A percentile compares a stretch with the other conserved stretches of the same genome.
These are phyloP conservation scores for Galerucella calmariensis DNA, from an alignment of 2,888 invertebrate genomes.

Conservation along the genomic window DNA sequence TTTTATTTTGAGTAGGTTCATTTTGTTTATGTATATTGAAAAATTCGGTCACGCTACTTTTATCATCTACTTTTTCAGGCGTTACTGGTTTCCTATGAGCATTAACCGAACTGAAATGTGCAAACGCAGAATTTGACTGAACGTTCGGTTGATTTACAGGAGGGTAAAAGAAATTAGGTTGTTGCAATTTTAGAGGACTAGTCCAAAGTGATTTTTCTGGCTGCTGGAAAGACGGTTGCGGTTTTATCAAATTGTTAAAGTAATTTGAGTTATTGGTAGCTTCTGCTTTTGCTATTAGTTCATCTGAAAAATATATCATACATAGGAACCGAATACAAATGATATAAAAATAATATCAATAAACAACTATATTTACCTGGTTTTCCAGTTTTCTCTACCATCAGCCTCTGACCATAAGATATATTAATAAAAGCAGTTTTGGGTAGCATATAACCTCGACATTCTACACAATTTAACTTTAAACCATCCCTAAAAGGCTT, in stretches of 20 bases:
- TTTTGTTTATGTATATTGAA: constrained; percentile 16
- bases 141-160: constrained; percentile 23
- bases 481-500: constrained; percentile 77
- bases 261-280: constrained; percentile 12
- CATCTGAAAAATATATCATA: constrained; percentile 14
- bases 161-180: constrained; percentile 12
- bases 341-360: background rate
- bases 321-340: background rate
- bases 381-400: constrained; percentile 59
- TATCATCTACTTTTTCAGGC: background rate
- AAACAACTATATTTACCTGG: constrained; percentile 44
- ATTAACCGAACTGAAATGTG: constrained; percentile 33
- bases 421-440: constrained; percentile 71
- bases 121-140: constrained; percentile 42
- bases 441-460: constrained; percentile 68
- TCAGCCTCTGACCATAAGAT: constrained; percentile 67
- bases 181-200: constrained; percentile 3
- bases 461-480: constrained; percentile 66
- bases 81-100: background rate
- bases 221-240: constrained; percentile 21
- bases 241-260: constrained; percentile 23
- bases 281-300: constrained; percentile 33
- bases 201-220: constrained; percentile 14
- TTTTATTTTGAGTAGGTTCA: background rate
- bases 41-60: constrained; percentile 1